Evolutionary conservation across 2,113 vertebrate genomes (phyloP).

Genomic region (Glaucomys volans): DNA sequence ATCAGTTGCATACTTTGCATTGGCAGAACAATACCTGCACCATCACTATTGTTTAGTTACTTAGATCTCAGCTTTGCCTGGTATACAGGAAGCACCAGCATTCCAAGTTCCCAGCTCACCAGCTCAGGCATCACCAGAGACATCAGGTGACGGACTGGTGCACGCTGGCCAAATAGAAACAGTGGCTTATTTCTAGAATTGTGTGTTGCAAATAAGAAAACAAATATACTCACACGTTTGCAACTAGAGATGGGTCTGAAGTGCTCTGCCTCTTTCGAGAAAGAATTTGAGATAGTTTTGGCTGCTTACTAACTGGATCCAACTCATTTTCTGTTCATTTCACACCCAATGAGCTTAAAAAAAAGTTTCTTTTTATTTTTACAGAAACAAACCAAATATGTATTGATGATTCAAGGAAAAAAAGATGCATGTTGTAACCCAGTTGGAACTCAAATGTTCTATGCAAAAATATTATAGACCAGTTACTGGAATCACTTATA

Average conservation of each 20-base stretch:
- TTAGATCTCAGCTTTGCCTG: constrained; percentile 24
- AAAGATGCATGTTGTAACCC: not conserved
- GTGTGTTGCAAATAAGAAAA: not conserved
- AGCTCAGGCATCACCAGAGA: not conserved
- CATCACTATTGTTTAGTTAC: constrained; percentile 3
- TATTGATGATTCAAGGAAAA: not conserved
- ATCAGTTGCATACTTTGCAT: constrained; percentile 43
- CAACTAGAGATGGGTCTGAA: not conserved
- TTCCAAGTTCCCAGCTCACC: not conserved
- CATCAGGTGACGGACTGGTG: not conserved
- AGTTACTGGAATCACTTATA: not conserved
- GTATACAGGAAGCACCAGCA: not conserved
- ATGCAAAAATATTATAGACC: not conserved
- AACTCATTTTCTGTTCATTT: not conserved
- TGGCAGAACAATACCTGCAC: not conserved
- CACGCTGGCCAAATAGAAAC: not conserved
- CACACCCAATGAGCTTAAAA: not conserved
- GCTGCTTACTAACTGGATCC: not conserved
- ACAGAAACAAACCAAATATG: not conserved
- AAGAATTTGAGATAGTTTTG: not conserved
- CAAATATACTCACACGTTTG: not conserved
- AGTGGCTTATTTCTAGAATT: not conserved
- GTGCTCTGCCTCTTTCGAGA: not conserved
- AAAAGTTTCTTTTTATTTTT: constrained; percentile 24
- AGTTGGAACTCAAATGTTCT: not conserved